Evolutionary conservation across 2,113 vertebrate species (phyloP).

Genomic region (Origma solitaria): DNA sequence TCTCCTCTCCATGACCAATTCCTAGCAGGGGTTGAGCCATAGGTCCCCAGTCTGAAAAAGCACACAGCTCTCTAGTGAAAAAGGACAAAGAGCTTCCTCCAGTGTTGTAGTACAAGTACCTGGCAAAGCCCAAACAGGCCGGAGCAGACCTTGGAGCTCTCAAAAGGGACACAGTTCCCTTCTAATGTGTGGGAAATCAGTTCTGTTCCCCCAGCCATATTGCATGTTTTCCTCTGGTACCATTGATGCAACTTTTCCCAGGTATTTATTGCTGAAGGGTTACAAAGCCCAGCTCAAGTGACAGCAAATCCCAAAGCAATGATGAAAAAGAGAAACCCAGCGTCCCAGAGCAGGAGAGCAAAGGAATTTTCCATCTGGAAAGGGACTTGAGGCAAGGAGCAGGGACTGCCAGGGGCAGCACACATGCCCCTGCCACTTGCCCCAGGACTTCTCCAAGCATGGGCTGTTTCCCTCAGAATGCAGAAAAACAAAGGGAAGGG

Average conservation of each 20-base stretch:
- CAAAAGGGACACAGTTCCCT: neutral
- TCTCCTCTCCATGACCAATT: neutral
- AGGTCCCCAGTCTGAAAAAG: neutral
- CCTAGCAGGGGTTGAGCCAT: neutral
- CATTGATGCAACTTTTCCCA: neutral
- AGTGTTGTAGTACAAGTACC: neutral
- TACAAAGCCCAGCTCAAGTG: neutral
- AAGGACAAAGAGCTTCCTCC: neutral
- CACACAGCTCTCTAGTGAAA: neutral
- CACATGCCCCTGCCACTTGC: neutral
- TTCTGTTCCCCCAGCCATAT: neutral
- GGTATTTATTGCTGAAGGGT: neutral
- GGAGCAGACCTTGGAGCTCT: neutral
- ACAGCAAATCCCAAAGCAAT: conserved; percentile 13
- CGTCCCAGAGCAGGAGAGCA: neutral
- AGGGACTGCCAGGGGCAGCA: neutral
- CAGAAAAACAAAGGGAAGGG: conserved; percentile 14
- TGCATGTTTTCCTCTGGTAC: neutral
- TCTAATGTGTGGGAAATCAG: neutral
- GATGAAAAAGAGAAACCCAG: neutral
- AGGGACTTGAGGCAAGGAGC: neutral
- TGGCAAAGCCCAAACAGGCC: neutral
- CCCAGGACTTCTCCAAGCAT: neutral
- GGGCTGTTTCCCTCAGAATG: neutral
- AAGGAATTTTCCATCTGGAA: conserved; percentile 43